phyloP scores from a whole-genome alignment of 2,888 invertebrate species.

The Patella pellucida region DNA sequence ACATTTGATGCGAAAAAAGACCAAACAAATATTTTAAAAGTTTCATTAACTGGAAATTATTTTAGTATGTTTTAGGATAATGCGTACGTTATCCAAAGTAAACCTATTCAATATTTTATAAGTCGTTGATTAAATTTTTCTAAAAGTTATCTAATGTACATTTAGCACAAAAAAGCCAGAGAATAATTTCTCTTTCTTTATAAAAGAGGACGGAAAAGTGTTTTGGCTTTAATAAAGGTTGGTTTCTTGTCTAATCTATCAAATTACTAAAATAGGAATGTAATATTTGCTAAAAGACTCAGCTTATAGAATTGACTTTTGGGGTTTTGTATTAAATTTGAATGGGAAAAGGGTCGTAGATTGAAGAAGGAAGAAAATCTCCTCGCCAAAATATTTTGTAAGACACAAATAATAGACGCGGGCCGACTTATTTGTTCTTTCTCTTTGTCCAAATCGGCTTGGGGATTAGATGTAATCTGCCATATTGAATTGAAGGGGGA shows the following conservation, averaged over 20 bases:
- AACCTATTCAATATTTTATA: no score
- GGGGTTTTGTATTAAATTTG: not conserved
- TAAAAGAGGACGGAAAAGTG: no score
- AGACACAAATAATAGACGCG: not conserved
- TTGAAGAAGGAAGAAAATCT: slow-evolving; percentile 5
- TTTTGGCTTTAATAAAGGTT: no score
- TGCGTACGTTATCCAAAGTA: no score
- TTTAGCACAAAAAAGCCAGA: no score
- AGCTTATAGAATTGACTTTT: slow-evolving; percentile 3
- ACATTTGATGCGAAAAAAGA: no score
- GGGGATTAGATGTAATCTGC: slow-evolving; percentile 6
- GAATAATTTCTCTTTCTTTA: no score
- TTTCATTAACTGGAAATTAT: no score
- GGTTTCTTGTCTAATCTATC: not conserved
- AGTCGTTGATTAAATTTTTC: no score
- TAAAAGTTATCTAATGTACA: no score
- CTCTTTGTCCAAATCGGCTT: slow-evolving; percentile 10
- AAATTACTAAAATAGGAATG: slow-evolving; percentile 2
- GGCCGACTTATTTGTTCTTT: slow-evolving; percentile 3
- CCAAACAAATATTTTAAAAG: no score
- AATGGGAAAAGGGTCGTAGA: not conserved
- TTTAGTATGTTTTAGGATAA: no score
- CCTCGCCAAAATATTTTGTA: not conserved
- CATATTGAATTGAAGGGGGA: not conserved
- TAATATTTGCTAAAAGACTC: slow-evolving; percentile 2